Percentiles rank a stretch among this genome's conserved stretches.
Conservation (phyloP, 2,113 vertebrate species). For the Xenopus tropicalis region UCB_Xtro_10.0 CM004452.2:39720001-39720500, state of each 20-base stretch:
- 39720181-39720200: neutral
- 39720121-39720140: neutral
- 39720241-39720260: neutral
- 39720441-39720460: no score
- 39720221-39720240: neutral
- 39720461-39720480: no score
- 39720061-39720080: no score
- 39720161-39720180: neutral
- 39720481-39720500: no score
- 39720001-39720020: conserved; percentile 24
- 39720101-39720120: neutral
- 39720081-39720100: neutral
- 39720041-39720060: neutral
- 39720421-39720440: no score
- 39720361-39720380: neutral
- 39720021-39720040: neutral
- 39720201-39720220: neutral
- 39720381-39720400: neutral
- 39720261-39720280: neutral
- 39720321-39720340: neutral
- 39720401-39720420: no score
- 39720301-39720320: neutral
- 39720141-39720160: conserved; percentile 1
- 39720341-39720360: neutral
- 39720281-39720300: neutral